phyloP scores from a whole-genome alignment of 1,140 invertebrate genomes.

The Ceratosolen solmsi region DNA sequence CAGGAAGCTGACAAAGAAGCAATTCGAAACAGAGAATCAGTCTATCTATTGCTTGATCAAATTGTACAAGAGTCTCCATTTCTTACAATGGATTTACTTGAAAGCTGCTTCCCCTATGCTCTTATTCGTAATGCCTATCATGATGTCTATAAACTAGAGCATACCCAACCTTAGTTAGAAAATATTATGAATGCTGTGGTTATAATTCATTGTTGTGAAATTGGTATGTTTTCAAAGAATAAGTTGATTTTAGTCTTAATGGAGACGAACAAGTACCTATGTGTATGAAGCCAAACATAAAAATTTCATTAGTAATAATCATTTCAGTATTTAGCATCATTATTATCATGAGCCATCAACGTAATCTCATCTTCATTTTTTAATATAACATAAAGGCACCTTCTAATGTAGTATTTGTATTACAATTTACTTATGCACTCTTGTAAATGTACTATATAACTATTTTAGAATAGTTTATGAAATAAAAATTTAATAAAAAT shows the following conservation, averaged over 20 bases:
- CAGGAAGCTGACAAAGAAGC: conserved; percentile 97
- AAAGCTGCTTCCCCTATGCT: conserved; percentile 98
- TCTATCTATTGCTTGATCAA: conserved; percentile 95
- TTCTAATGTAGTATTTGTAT: conserved; percentile 15
- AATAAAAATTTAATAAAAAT: conserved; percentile 22
- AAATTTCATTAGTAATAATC: conserved; percentile 24
- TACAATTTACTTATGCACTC: conserved; percentile 24
- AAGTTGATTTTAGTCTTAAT: too few relatives aligned
- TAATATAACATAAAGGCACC: background rate
- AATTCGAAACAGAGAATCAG: conserved; percentile 94
- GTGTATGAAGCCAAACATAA: conserved; percentile 26
- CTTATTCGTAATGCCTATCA: conserved; percentile 97
- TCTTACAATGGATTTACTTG: conserved; percentile 96
- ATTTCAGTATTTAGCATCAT: conserved; percentile 36
- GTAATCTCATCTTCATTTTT: conserved; percentile 30
- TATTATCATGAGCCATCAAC: background rate
- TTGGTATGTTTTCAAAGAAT: too few relatives aligned
- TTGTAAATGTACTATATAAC: conserved; percentile 35
- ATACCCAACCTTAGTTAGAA: conserved; percentile 74
- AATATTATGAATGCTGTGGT: background rate
- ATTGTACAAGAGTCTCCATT: conserved; percentile 98
- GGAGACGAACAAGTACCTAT: too few relatives aligned
- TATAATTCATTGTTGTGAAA: background rate
- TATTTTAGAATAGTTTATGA: conserved; percentile 33
- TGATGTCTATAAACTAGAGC: conserved; percentile 92